phyloP scores from a whole-genome alignment of 2,797 vertebrate species.

The Lepilemur septentrionalis region DNA sequence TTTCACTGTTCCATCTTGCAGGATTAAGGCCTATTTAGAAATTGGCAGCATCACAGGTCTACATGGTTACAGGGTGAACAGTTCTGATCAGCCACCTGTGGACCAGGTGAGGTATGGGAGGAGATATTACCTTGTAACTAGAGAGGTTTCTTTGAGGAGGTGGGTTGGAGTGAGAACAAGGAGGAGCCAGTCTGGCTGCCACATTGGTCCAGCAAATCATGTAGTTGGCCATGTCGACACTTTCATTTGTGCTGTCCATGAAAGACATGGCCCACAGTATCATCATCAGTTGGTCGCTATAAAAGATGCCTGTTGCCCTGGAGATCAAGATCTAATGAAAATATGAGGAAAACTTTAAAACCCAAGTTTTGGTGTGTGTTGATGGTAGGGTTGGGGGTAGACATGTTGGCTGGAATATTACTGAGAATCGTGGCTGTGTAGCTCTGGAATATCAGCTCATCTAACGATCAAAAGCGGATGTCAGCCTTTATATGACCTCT shows the following conservation, averaged over 20 bases:
- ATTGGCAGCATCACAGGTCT: background rate
- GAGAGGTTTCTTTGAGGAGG: background rate
- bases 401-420: background rate
- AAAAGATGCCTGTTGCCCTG: background rate
- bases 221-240: background rate
- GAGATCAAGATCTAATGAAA: background rate
- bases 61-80: fast-evolving
- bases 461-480: background rate
- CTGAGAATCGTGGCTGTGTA: background rate
- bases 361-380: background rate
- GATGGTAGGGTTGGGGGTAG: background rate
- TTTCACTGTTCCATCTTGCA: background rate
- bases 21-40: background rate
- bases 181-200: background rate
- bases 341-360: background rate
- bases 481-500: background rate
- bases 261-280: background rate
- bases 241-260: background rate
- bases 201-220: background rate
- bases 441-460: background rate
- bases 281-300: background rate
- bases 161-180: background rate
- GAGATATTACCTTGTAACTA: background rate
- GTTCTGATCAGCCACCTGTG: background rate
- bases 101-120: background rate